These are phyloP conservation scores for Zelostemma sp. DNA, from an alignment of 1,140 invertebrate species.

Conservation along the genomic window DNA sequence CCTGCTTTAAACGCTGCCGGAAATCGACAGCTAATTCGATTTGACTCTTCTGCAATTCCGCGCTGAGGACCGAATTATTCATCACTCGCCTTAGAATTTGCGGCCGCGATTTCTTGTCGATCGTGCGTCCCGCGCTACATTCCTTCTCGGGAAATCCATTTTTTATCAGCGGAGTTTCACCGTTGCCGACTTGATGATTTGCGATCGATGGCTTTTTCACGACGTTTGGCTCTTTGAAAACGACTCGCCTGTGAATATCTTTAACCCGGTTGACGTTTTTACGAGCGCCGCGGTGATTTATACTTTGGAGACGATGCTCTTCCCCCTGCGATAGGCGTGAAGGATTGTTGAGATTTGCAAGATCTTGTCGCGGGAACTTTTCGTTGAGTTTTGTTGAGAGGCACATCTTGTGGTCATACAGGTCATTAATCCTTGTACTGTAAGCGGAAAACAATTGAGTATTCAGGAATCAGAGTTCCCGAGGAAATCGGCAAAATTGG, in stretches of 20 bases:
- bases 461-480: too few species aligned
- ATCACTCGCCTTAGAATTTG: too few species aligned
- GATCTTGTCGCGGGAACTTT: slow-evolving; percentile 29
- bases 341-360: slow-evolving; percentile 62
- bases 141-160: too few species aligned
- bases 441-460: too few species aligned
- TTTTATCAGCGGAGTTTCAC: too few species aligned
- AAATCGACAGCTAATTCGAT: slow-evolving; percentile 67
- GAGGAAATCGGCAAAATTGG: background rate
- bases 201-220: too few species aligned
- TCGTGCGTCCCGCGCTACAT: too few species aligned
- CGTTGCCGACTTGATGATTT: too few species aligned
- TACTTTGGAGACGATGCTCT: slow-evolving; percentile 15
- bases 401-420: slow-evolving; percentile 53
- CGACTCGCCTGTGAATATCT: slow-evolving; percentile 27
- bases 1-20: slow-evolving; percentile 69
- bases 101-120: slow-evolving; percentile 30
- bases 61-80: slow-evolving; percentile 13
- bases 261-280: slow-evolving; percentile 4
- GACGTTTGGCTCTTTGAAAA: too few species aligned
- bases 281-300: slow-evolving; percentile 6
- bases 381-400: slow-evolving; percentile 17
- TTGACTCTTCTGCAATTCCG: slow-evolving; percentile 50
- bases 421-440: slow-evolving; percentile 67
- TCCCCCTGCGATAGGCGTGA: slow-evolving; percentile 51